phyloP scores from a whole-genome alignment of 2,888 invertebrate species.

The Siphlonurus alternatus region DNA sequence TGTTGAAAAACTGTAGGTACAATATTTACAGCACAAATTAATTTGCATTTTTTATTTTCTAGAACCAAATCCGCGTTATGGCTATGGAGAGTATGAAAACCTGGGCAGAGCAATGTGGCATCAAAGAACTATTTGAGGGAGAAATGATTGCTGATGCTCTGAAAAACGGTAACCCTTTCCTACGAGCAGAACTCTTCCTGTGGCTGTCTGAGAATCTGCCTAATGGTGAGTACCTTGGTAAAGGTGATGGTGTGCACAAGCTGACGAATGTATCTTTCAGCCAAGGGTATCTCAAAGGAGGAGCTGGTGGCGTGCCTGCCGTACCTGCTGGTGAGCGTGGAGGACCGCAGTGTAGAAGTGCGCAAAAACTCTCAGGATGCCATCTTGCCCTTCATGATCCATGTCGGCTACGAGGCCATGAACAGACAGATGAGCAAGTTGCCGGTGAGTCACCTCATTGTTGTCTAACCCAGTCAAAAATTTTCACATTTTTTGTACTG shows the following conservation, averaged over 20 bases:
- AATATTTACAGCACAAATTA: background rate
- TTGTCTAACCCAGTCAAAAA: constrained; percentile 1
- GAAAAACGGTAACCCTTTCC: constrained; percentile 64
- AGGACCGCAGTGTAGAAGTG: constrained; percentile 83
- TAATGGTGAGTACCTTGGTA: constrained; percentile 37
- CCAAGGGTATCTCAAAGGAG: constrained; percentile 59
- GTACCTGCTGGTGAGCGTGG: constrained; percentile 61
- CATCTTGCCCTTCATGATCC: constrained; percentile 82
- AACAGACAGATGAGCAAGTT: constrained; percentile 56
- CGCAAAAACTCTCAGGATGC: constrained; percentile 81
- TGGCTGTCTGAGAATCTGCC: constrained; percentile 77
- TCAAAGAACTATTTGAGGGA: constrained; percentile 66
- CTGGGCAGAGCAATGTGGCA: constrained; percentile 69
- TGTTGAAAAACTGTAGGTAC: too few species aligned
- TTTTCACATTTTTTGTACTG: background rate
- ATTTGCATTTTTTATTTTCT: background rate
- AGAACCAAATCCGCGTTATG: background rate
- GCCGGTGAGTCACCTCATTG: constrained; percentile 47
- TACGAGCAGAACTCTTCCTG: constrained; percentile 62
- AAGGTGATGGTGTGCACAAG: too few species aligned
- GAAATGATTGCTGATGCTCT: constrained; percentile 82
- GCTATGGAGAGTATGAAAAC: constrained; percentile 69
- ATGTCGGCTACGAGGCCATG: constrained; percentile 70
- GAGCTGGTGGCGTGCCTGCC: constrained; percentile 65
- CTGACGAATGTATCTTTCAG: too few species aligned